Conservation (phyloP, 2,888 invertebrate genomes). For the Agapostemon virescens region DNA sequence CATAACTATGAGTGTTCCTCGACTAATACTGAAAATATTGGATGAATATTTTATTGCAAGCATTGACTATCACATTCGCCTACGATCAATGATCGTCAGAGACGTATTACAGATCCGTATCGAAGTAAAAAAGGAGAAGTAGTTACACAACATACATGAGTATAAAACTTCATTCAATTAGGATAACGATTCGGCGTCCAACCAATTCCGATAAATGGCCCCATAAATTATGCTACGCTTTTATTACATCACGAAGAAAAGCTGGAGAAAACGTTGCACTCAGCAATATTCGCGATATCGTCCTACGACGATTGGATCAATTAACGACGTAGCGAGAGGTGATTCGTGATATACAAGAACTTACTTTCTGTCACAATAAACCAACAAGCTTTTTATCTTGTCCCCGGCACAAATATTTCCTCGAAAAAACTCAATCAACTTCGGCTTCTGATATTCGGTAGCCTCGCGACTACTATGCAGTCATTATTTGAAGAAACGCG, state of each 20-base stretch:
- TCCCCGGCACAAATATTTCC: constrained; percentile 9
- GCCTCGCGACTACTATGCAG: not conserved
- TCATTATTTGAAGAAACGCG: not conserved
- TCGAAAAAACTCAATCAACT: constrained; percentile 4
- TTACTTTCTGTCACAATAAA: not conserved
- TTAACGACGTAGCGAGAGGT: not conserved
- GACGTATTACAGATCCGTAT: not conserved
- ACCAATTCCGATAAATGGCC: not conserved
- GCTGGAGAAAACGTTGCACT: not conserved
- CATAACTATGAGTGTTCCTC: not conserved
- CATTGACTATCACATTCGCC: not conserved
- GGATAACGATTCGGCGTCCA: not conserved
- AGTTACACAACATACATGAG: not conserved
- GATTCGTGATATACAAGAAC: not conserved
- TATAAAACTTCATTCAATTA: not conserved
- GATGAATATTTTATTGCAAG: not conserved
- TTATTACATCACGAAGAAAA: not conserved
- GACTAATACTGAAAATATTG: not conserved
- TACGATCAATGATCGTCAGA: not conserved
- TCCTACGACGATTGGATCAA: not conserved
- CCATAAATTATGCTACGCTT: not conserved
- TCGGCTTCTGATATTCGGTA: not conserved
- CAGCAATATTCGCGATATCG: not conserved
- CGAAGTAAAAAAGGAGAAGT: not conserved
- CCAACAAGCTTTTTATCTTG: not conserved